These are phyloP conservation scores for Nemotelus nigrinus DNA, from an alignment of 2,888 invertebrate genomes.

Conservation along the genomic window DNA sequence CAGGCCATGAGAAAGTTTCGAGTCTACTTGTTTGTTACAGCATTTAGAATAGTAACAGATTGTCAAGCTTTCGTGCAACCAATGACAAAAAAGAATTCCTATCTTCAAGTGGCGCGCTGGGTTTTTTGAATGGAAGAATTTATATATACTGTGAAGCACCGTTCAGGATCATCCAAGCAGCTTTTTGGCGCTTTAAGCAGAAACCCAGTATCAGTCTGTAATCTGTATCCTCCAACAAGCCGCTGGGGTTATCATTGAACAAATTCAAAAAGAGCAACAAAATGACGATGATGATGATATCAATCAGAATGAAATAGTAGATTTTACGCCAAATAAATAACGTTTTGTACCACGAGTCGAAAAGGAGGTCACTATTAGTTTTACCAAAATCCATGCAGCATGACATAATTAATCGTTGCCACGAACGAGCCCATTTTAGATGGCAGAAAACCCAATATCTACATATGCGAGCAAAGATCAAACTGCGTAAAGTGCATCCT, in stretches of 20 bases:
- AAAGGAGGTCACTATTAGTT: no score
- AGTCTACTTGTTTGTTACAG: constrained; percentile 37
- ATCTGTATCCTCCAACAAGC: not conserved
- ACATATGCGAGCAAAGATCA: no score
- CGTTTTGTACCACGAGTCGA: no score
- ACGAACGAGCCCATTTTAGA: no score
- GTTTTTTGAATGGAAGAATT: constrained; percentile 19
- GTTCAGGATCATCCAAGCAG: constrained; percentile 5
- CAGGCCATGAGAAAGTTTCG: constrained; percentile 40
- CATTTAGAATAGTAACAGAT: constrained; percentile 43
- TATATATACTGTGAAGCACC: constrained; percentile 20
- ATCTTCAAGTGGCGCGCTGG: constrained; percentile 18
- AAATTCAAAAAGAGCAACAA: not conserved
- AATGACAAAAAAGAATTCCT: constrained; percentile 15
- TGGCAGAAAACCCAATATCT: no score
- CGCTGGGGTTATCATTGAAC: not conserved
- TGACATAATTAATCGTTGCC: not conserved
- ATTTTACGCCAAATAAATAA: no score
- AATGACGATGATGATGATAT: not conserved
- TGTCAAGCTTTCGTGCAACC: constrained; percentile 23
- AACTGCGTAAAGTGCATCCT: no score
- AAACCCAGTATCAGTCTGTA: not conserved
- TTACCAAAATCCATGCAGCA: not conserved
- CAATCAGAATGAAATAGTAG: no score
- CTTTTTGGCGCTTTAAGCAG: not conserved